Conservation (phyloP, 2,797 vertebrate genomes). For the Prunella strophiata region DNA sequence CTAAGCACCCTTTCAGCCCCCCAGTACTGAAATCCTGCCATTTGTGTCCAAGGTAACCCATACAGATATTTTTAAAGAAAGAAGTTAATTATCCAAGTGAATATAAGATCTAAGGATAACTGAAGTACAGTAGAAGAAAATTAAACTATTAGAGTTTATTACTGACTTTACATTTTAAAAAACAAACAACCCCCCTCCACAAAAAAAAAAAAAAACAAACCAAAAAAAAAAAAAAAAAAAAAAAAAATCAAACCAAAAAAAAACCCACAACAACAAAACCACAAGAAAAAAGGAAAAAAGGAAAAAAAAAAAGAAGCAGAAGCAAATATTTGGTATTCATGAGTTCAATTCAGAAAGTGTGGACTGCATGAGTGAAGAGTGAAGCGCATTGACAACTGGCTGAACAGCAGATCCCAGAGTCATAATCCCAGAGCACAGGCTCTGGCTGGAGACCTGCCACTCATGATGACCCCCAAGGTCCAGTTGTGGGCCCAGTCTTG, state of each 20-base stretch:
- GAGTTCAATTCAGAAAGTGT: neutral
- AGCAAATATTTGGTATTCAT: neutral
- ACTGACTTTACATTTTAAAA: neutral
- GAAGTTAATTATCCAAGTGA: neutral
- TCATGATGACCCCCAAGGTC: accelerated
- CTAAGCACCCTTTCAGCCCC: neutral
- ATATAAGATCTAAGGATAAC: neutral
- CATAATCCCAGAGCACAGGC: neutral
- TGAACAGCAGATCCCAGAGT: neutral
- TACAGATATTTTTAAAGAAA: neutral
- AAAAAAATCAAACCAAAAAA: neutral
- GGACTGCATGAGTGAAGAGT: neutral
- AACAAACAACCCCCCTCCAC: too few species aligned
- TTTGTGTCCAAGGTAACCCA: neutral
- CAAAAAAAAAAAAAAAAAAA: neutral
- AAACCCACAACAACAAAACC: neutral
- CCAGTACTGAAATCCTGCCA: neutral
- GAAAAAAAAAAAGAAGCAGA: neutral
- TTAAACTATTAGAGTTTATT: neutral
- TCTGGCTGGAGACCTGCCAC: accelerated
- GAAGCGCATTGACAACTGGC: neutral
- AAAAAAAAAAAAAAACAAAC: neutral
- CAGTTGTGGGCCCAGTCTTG: too few species aligned
- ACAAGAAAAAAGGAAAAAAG: neutral
- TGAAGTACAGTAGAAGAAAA: neutral